Evolutionary conservation across 2,888 invertebrate species (phyloP).

Genomic region (Cheilosia pagana): DNA sequence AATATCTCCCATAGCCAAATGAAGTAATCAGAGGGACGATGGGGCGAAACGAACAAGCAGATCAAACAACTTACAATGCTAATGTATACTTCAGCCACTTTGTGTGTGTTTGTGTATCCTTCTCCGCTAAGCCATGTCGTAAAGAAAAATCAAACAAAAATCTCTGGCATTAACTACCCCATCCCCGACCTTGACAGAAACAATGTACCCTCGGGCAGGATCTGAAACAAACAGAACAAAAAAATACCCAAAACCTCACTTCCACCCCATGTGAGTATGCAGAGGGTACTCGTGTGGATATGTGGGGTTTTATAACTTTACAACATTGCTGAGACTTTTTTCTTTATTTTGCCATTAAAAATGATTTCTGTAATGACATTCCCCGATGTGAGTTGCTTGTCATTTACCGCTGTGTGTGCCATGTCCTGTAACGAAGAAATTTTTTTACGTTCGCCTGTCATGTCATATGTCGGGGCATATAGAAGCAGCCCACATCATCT

Average conservation of each 20-base stretch:
- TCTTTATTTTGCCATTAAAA: constrained; percentile 51
- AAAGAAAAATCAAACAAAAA: constrained; percentile 61
- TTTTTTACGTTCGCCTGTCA: constrained; percentile 66
- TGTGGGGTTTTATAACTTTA: constrained; percentile 37
- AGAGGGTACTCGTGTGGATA: background rate
- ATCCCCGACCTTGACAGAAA: constrained; percentile 34
- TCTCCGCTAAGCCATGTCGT: constrained; percentile 51
- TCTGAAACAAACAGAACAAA: constrained; percentile 26
- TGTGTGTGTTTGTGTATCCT: constrained; percentile 32
- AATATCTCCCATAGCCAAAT: constrained; percentile 55
- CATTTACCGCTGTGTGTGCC: constrained; percentile 38
- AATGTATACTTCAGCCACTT: constrained; percentile 47
- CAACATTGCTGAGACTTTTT: constrained; percentile 37
- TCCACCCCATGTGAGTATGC: constrained; percentile 7
- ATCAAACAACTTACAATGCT: constrained; percentile 41
- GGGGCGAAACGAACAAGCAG: background rate
- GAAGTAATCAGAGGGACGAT: constrained; percentile 45
- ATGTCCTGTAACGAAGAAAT: constrained; percentile 37
- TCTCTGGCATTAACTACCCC: constrained; percentile 52
- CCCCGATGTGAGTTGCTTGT: constrained; percentile 24
- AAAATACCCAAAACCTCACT: background rate
- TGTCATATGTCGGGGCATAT: constrained; percentile 31
- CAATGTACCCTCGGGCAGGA: constrained; percentile 45
- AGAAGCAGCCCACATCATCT: constrained; percentile 37
- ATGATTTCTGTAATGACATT: constrained; percentile 29